Conservation (phyloP, 2,888 invertebrate species). For the Rhagonycha fulva region DNA sequence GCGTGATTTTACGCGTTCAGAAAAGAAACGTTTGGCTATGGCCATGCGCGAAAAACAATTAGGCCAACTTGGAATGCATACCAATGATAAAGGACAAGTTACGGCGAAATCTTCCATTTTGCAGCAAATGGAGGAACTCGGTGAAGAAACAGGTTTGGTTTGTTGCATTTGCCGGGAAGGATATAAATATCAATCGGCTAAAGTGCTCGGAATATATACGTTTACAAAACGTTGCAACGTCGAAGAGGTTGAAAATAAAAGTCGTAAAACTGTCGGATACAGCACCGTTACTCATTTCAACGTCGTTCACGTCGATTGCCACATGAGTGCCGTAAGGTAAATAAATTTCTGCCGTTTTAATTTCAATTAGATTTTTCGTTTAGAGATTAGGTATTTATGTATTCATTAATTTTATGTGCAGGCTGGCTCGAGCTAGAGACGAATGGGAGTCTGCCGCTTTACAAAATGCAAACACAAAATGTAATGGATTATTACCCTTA, state of each 20-base stretch:
- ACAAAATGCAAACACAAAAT: conserved; percentile 97
- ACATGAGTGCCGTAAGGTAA: conserved; percentile 91
- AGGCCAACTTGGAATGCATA: conserved; percentile 91
- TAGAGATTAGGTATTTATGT: neutral
- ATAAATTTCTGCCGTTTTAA: conserved; percentile 40
- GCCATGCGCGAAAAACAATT: conserved; percentile 96
- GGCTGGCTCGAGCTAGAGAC: conserved; percentile 66
- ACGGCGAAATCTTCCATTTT: conserved; percentile 89
- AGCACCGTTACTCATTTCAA: conserved; percentile 98
- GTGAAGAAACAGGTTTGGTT: conserved; percentile 93
- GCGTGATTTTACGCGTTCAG: conserved; percentile 89
- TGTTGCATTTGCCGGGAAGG: conserved; percentile 99
- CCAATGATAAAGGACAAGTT: conserved; percentile 96
- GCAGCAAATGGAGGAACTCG: conserved; percentile 92
- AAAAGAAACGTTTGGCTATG: conserved; percentile 98
- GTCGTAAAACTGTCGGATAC: conserved; percentile 86
- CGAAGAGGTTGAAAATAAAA: conserved; percentile 89
- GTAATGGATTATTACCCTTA: conserved; percentile 93
- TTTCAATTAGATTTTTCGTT: neutral
- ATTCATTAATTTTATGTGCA: conserved; percentile 8
- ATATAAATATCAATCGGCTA: conserved; percentile 91
- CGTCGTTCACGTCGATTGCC: conserved; percentile 97
- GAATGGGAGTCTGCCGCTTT: conserved; percentile 98
- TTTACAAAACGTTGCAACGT: conserved; percentile 94
- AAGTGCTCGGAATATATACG: conserved; percentile 95